Conservation (phyloP, 2,888 invertebrate genomes). For the Trachelus troglodyta region DNA sequence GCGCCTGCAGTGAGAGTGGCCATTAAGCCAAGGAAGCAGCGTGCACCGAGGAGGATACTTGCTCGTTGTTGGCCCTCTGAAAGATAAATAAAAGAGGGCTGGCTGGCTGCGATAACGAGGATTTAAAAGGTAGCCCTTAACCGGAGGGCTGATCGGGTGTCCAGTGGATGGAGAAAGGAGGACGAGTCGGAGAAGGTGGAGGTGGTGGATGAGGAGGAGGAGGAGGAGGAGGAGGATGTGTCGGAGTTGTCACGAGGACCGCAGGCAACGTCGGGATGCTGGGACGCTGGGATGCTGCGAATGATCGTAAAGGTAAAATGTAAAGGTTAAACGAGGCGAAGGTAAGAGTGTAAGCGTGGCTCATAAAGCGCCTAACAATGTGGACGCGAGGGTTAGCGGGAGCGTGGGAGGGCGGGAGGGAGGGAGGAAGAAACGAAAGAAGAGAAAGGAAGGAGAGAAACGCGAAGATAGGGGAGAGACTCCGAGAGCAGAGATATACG, state of each 20-base stretch:
- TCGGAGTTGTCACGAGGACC: slow-evolving; percentile 34
- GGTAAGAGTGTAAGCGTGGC: slow-evolving; percentile 48
- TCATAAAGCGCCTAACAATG: slow-evolving; percentile 52
- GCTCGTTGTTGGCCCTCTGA: slow-evolving; percentile 33
- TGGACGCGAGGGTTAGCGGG: slow-evolving; percentile 29
- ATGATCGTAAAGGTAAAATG: slow-evolving; percentile 17
- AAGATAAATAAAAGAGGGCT: slow-evolving; percentile 44
- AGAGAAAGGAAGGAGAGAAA: slow-evolving; percentile 17
- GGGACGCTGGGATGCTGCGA: slow-evolving; percentile 29
- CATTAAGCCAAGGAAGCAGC: slow-evolving; percentile 23
- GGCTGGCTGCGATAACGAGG: slow-evolving; percentile 40
- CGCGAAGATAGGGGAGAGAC: slow-evolving; percentile 9
- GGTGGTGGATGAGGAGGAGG: background rate
- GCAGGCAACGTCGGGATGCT: slow-evolving; percentile 15
- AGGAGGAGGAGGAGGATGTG: slow-evolving; percentile 6
- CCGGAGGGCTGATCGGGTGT: background rate
- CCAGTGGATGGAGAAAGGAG: background rate
- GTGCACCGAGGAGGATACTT: slow-evolving; percentile 40
- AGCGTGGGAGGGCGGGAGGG: slow-evolving; percentile 17
- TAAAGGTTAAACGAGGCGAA: slow-evolving; percentile 43
- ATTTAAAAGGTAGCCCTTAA: slow-evolving; percentile 38
- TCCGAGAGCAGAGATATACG: slow-evolving; percentile 56
- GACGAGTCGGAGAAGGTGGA: background rate
- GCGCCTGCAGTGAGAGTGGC: slow-evolving; percentile 29
- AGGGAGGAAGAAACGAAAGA: slow-evolving; percentile 23